phyloP scores from a whole-genome alignment of 2,113 vertebrate species.

The Marmota flaviventris region DNA sequence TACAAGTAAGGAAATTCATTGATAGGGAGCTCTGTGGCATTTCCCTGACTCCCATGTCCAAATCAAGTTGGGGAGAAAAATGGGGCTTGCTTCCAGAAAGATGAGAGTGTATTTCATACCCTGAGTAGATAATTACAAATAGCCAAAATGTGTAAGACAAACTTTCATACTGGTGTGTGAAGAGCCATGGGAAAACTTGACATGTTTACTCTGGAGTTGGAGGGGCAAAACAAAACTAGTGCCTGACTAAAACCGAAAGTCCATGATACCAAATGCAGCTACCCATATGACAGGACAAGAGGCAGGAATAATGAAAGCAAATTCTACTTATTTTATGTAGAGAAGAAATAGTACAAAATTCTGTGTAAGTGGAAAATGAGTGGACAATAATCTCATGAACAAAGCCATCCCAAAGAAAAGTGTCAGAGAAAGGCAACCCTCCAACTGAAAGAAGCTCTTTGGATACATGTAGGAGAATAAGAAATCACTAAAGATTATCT shows the following conservation, averaged over 20 bases:
- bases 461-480: neutral
- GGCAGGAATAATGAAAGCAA: neutral
- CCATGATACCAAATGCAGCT: neutral
- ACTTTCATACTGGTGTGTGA: neutral
- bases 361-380: neutral
- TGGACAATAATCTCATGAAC: neutral
- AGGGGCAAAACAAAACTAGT: neutral
- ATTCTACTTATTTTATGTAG: neutral
- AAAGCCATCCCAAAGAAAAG: slow-evolving; percentile 30
- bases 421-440: neutral
- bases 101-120: neutral
- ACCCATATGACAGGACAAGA: neutral
- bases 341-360: neutral
- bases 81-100: neutral
- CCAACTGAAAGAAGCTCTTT: neutral
- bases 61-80: neutral
- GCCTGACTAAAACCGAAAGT: neutral
- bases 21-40: neutral
- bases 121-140: neutral
- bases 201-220: neutral
- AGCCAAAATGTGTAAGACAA: neutral
- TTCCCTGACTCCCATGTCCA: neutral
- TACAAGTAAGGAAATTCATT: slow-evolving; percentile 5
- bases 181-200: neutral
- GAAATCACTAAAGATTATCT: neutral